Percentiles rank a stretch among this genome's conserved stretches.
These are phyloP conservation scores for Venturia canescens DNA, from an alignment of 1,140 invertebrate species.

Conservation along the genomic window DNA sequence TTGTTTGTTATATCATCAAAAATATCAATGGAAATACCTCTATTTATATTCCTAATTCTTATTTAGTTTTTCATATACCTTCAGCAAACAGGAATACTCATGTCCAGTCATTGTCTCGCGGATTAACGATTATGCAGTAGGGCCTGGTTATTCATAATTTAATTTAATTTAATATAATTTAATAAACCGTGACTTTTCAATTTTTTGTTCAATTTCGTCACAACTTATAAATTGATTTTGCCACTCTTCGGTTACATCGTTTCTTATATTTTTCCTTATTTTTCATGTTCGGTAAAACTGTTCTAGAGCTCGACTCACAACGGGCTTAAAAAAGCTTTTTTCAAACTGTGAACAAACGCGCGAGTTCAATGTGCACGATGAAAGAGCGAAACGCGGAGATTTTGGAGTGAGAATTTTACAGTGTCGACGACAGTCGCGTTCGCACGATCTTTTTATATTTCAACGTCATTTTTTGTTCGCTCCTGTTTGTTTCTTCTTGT, in stretches of 20 bases:
- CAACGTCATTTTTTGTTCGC: neutral
- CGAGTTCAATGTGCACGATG: too few species aligned
- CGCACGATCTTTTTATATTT: too few species aligned
- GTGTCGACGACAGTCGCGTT: too few species aligned
- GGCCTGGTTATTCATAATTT: conserved; percentile 48
- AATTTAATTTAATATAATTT: conserved; percentile 34
- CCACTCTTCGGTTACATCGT: too few species aligned
- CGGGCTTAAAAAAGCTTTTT: too few species aligned
- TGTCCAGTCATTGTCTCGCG: conserved; percentile 69
- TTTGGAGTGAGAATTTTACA: too few species aligned
- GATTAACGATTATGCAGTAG: conserved; percentile 58
- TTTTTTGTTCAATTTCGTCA: conserved; percentile 34
- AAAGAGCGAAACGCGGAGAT: too few species aligned
- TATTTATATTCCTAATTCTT: conserved; percentile 66
- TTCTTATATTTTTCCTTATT: too few species aligned
- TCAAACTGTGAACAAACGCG: too few species aligned
- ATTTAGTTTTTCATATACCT: conserved; percentile 63
- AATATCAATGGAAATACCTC: conserved; percentile 72
- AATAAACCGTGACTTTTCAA: conserved; percentile 36
- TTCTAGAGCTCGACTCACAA: too few species aligned
- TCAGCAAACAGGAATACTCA: conserved; percentile 72
- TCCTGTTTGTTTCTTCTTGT: conserved; percentile 32
- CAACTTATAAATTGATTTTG: too few species aligned
- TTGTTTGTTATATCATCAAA: conserved; percentile 66
- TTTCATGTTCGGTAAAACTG: too few species aligned